Evolutionary conservation across 2,797 vertebrate species (phyloP).

Genomic region (Lagodon rhomboides): DNA sequence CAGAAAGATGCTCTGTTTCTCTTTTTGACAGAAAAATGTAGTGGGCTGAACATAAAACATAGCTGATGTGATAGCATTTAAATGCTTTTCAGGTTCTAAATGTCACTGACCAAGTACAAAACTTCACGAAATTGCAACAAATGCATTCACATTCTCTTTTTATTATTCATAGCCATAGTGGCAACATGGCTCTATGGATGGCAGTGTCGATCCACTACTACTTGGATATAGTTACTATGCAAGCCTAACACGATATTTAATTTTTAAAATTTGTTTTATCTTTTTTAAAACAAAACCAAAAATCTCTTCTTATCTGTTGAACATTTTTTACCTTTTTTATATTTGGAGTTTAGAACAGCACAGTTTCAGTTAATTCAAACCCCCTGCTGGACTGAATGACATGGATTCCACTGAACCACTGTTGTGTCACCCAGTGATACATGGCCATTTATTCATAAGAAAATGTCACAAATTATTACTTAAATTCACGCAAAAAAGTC

Average conservation of each 20-base stretch:
- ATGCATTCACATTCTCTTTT: not conserved
- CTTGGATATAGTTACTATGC: not conserved
- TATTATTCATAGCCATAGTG: not conserved
- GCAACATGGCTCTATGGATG: not conserved
- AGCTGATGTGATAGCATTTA: too few species aligned
- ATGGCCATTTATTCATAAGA: constrained; percentile 63
- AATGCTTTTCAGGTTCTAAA: too few species aligned
- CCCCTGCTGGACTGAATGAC: constrained; percentile 32
- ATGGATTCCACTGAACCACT: constrained; percentile 41
- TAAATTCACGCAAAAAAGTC: constrained; percentile 55
- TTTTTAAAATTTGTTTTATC: too few species aligned
- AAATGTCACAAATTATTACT: constrained; percentile 72
- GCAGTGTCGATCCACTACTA: too few species aligned
- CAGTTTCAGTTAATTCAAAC: constrained; percentile 6
- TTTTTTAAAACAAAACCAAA: not conserved
- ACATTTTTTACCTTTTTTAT: constrained; percentile 1
- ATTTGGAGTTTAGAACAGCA: constrained; percentile 5
- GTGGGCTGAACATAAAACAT: too few species aligned
- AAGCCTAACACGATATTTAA: too few species aligned
- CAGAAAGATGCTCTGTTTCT: not conserved
- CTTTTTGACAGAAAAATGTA: not conserved
- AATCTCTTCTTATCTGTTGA: not conserved
- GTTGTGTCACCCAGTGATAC: constrained; percentile 39
- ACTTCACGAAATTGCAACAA: too few species aligned
- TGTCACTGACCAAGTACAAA: not conserved